Percentiles rank a stretch among this genome's conserved stretches.
These are phyloP conservation scores for Baccha elongata DNA, from an alignment of 2,888 invertebrate genomes.

Conservation along the genomic window DNA sequence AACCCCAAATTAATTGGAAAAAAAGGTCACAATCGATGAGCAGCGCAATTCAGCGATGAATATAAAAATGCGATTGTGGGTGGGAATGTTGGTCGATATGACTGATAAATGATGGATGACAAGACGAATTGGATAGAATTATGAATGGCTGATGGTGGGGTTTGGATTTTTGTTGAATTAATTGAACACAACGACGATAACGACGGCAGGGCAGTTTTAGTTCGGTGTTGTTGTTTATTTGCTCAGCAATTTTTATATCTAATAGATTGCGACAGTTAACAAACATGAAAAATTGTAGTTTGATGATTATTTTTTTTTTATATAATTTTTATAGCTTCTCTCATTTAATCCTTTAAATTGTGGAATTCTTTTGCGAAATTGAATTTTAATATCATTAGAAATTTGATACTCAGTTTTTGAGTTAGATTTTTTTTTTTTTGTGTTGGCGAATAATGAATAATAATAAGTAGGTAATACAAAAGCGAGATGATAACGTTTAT, in stretches of 20 bases:
- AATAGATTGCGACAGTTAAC: background rate
- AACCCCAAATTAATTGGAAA: constrained; percentile 56
- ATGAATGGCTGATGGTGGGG: constrained; percentile 19
- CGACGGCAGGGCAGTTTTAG: background rate
- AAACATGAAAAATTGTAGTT: background rate
- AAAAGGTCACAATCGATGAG: constrained; percentile 61
- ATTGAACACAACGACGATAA: constrained; percentile 24
- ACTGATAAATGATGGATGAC: constrained; percentile 28
- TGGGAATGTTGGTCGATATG: background rate
- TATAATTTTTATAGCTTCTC: constrained; percentile 1
- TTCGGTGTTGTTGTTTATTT: background rate
- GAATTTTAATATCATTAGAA: background rate
- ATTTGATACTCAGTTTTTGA: too few relatives aligned
- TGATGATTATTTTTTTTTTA: background rate
- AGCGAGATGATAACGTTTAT: too few relatives aligned
- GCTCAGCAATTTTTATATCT: background rate
- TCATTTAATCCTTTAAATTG: constrained; percentile 5
- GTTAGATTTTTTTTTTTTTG: too few relatives aligned
- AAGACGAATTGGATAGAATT: constrained; percentile 5
- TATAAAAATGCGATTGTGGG: constrained; percentile 23
- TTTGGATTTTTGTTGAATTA: constrained; percentile 43
- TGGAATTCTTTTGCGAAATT: background rate
- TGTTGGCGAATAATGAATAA: too few relatives aligned
- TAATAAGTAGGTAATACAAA: too few relatives aligned
- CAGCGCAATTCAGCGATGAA: constrained; percentile 21